Percentiles rank a stretch among this genome's conserved stretches.
phyloP scores from a whole-genome alignment of 1,140 invertebrate genomes.

The Pseudomyrmex pallidus region DNA sequence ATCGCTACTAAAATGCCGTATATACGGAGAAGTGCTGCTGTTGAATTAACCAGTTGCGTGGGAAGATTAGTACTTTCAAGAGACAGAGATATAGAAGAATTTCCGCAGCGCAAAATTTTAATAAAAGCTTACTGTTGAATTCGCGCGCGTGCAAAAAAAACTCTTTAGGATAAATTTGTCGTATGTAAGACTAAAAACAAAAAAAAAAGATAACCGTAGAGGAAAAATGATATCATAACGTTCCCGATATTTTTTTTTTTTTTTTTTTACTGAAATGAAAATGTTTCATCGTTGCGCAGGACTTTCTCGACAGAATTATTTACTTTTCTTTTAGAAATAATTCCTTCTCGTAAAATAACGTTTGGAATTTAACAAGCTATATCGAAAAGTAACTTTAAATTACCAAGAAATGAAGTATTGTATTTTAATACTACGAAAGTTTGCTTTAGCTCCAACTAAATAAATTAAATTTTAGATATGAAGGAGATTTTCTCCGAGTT shows the following conservation, averaged over 20 bases:
- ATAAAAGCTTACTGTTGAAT: background rate
- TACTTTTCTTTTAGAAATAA: too few relatives aligned
- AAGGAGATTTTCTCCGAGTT: background rate
- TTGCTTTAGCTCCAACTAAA: background rate
- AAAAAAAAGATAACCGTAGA: background rate
- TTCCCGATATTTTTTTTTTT: too few relatives aligned
- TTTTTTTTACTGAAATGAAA: too few relatives aligned
- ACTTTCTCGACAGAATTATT: too few relatives aligned
- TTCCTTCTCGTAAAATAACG: too few relatives aligned
- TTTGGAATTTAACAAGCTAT: too few relatives aligned
- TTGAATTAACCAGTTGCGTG: conserved; percentile 17
- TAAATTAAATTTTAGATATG: background rate
- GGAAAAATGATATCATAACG: too few relatives aligned
- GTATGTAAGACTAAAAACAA: conserved; percentile 7
- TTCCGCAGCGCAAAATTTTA: background rate
- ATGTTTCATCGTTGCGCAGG: too few relatives aligned
- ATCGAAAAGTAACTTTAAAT: background rate
- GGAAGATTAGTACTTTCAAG: background rate
- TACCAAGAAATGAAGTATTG: background rate
- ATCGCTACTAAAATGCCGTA: background rate
- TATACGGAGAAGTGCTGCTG: background rate
- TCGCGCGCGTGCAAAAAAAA: background rate
- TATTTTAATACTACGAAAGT: background rate
- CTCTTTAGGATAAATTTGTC: conserved; percentile 27
- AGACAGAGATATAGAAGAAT: background rate